Percentiles rank a stretch among this genome's conserved stretches.
Evolutionary conservation across 2,797 vertebrate genomes (phyloP).

Genomic region (Clarias platycephalus): DNA sequence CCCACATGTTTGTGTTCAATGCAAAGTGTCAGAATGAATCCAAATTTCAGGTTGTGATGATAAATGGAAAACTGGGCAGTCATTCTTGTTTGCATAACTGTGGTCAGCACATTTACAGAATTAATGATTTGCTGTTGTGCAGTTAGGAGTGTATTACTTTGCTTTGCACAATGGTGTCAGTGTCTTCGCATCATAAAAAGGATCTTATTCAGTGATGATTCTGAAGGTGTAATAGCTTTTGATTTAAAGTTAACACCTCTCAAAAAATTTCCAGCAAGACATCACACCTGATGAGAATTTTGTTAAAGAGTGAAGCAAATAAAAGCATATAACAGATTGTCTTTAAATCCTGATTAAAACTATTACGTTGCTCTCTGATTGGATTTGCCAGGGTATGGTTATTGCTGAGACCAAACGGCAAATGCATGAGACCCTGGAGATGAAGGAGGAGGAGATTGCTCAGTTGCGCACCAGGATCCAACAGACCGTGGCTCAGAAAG

Average conservation of each 20-base stretch:
- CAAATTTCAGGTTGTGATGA: background rate
- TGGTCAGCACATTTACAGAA: background rate
- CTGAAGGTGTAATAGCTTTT: background rate
- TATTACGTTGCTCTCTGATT: background rate
- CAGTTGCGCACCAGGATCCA: constrained; percentile 84
- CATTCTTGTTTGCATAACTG: background rate
- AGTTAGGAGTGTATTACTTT: background rate
- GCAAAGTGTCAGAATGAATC: background rate
- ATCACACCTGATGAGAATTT: background rate
- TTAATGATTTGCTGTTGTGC: background rate
- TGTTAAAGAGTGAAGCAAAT: background rate
- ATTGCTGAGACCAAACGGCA: constrained; percentile 97
- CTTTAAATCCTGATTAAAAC: background rate
- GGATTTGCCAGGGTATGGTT: constrained; percentile 86
- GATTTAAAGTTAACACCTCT: background rate
- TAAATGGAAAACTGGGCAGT: background rate
- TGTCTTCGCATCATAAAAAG: background rate
- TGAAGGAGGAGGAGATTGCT: constrained; percentile 94
- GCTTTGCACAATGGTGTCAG: background rate
- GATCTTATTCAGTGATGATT: background rate
- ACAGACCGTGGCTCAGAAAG: constrained; percentile 78
- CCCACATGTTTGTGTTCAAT: background rate
- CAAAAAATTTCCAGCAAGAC: background rate
- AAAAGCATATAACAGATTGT: background rate
- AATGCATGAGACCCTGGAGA: constrained; percentile 96